A percentile compares a stretch with the other conserved stretches of the same genome.
Evolutionary conservation across 2,113 vertebrate genomes (phyloP).

Genomic region (Pleuronectes platessa): DNA sequence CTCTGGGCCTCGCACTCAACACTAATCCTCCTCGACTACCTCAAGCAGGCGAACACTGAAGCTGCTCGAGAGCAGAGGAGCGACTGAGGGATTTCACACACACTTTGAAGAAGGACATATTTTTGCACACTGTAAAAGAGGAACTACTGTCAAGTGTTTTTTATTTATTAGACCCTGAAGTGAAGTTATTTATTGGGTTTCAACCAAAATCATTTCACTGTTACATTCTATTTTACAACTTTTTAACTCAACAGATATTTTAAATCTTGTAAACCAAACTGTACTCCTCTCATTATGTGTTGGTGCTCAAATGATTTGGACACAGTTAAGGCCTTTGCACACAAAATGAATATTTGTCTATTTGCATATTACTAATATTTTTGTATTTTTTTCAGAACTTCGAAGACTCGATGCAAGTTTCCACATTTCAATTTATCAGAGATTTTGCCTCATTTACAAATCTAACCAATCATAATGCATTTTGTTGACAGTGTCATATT

Average conservation of each 20-base stretch:
- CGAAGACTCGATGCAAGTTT: no score
- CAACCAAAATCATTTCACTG: slow-evolving; percentile 23
- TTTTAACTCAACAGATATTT: slow-evolving; percentile 1
- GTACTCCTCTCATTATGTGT: slow-evolving; percentile 15
- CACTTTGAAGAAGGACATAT: neutral
- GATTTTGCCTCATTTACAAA: no score
- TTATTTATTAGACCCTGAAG: slow-evolving; percentile 26
- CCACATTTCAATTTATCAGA: no score
- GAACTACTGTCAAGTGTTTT: slow-evolving; percentile 22
- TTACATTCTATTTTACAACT: neutral
- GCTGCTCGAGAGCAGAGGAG: slow-evolving; percentile 21
- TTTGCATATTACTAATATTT: no score
- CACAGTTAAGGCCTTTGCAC: no score
- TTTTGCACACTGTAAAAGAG: slow-evolving; percentile 20
- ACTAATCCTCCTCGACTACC: slow-evolving; percentile 50
- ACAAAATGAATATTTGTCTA: no score
- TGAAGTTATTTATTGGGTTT: slow-evolving; percentile 22
- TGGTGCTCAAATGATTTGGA: slow-evolving; percentile 23
- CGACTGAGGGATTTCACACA: neutral
- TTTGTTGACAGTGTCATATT: no score
- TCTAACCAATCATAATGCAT: no score
- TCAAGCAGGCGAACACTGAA: slow-evolving; percentile 34
- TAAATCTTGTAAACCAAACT: slow-evolving; percentile 4
- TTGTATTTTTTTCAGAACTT: no score
- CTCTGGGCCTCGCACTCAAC: slow-evolving; percentile 11